Percentiles rank a stretch among this genome's conserved stretches.
phyloP scores from a whole-genome alignment of 1,140 invertebrate genomes.

The Drosophila nigrodunni region DNA sequence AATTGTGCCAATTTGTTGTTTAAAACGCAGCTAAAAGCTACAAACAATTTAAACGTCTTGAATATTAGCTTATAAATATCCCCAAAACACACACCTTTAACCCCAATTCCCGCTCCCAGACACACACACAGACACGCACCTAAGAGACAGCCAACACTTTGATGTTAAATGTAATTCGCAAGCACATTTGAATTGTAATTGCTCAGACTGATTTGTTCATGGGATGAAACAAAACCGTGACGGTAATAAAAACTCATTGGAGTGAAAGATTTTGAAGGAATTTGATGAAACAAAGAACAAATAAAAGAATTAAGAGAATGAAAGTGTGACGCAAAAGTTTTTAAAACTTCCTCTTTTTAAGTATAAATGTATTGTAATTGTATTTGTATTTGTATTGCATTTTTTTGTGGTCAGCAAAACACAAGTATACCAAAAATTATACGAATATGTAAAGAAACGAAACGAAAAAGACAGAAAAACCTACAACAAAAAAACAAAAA shows the following conservation, averaged over 20 bases:
- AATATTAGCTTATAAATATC: constrained; percentile 4
- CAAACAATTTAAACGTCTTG: constrained; percentile 4
- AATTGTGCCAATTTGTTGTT: constrained; percentile 74
- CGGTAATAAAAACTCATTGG: constrained; percentile 3
- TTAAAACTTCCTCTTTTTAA: constrained; percentile 59
- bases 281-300: not conserved
- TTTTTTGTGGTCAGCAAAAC: constrained; percentile 15
- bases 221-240: constrained; percentile 8
- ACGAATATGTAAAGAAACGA: constrained; percentile 21
- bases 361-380: constrained; percentile 21
- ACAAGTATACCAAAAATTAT: constrained; percentile 44
- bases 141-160: not conserved
- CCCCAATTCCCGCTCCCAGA: not conserved
- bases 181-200: constrained; percentile 74
- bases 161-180: constrained; percentile 38
- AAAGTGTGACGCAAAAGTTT: constrained; percentile 53
- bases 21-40: constrained; percentile 61
- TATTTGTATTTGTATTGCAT: constrained; percentile 27
- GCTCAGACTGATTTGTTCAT: constrained; percentile 77
- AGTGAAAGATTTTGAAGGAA: not conserved
- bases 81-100: not conserved
- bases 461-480: not conserved
- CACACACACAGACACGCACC: too few species aligned
- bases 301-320: constrained; percentile 5
- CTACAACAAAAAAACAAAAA: not conserved